Evolutionary conservation across 2,888 invertebrate genomes (phyloP).

Genomic region (Diadegma fenestrale): DNA sequence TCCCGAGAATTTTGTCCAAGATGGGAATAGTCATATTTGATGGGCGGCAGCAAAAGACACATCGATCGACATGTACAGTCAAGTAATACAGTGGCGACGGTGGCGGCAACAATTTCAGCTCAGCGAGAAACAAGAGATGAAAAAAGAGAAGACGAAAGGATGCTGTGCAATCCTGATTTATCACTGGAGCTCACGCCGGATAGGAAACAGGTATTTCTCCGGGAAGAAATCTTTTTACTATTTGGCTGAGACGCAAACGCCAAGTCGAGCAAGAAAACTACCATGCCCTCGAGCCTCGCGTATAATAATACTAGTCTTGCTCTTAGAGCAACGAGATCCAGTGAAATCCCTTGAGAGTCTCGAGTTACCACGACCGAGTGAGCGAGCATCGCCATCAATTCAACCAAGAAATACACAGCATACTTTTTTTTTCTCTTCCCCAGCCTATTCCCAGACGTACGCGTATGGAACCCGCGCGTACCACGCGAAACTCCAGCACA

Average conservation of each 20-base stretch:
- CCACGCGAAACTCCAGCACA: background rate
- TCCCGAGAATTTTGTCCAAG: background rate
- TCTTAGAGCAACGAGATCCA: slow-evolving; percentile 35
- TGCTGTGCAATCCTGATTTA: slow-evolving; percentile 70
- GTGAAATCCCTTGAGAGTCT: slow-evolving; percentile 59
- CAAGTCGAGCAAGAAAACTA: slow-evolving; percentile 45
- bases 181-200: slow-evolving; percentile 68
- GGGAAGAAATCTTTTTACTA: slow-evolving; percentile 66
- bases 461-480: slow-evolving; percentile 2
- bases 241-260: slow-evolving; percentile 42
- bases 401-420: slow-evolving; percentile 50
- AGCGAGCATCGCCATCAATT: slow-evolving; percentile 49
- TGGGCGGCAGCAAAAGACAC: background rate
- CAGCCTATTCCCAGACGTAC: slow-evolving; percentile 3
- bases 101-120: background rate
- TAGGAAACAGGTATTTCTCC: slow-evolving; percentile 74
- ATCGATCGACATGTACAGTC: background rate
- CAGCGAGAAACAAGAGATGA: slow-evolving; percentile 1
- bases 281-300: slow-evolving; percentile 38
- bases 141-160: slow-evolving; percentile 33
- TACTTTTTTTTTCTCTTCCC: slow-evolving; percentile 50
- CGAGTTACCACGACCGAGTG: slow-evolving; percentile 55
- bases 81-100: background rate
- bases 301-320: slow-evolving; percentile 56
- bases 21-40: slow-evolving; percentile 5